Base-by-base conservation (phyloP, 2,888 invertebrate species). In the Julus scandinavius region DNA sequence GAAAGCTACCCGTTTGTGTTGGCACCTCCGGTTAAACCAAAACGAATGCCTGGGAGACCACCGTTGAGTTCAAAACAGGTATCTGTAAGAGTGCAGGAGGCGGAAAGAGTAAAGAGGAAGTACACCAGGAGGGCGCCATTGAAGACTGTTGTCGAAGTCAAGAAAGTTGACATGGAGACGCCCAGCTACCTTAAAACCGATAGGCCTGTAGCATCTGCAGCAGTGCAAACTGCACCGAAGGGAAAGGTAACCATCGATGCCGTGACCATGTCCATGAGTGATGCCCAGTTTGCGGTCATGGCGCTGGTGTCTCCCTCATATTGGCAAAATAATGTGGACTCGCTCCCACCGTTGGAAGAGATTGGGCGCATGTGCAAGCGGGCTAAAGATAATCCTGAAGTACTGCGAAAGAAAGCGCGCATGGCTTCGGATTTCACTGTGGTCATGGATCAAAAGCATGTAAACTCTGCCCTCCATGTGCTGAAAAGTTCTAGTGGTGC, bases 281-380 rank as follows among this genome's bases (percentile, higher is more conserved):
- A 87, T 29, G 87, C 87, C 40, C 17, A 50, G 9, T 87, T 87
- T 49, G 87, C 87, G 40, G 54, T 45, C 45, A 45, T 45, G 1
- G 87, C 58, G 40, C 38, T 54, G 40, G 20, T 54, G 7, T 38
- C 50, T 5, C 0, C 5, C 17, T 50, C 58, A 9, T 40, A 13
- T 54, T 38, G 20, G 58, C 17, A 13, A 2, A 54, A 87, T 17
- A 11, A n/a, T 13, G 45, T 7, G 86, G 54, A 2, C 17, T 50
- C 50, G 1, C 40, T 87, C 38, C 15, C 87, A 6, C 40, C 87
- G 29, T n/a, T 40, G 50, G 50, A 50, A 15, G 87, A 87, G 17
- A 87, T 87, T 38, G 58, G 40, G 0, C 49, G 50, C 50, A 54
- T 58, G 41, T 85, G n/a, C 17, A 41, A 41, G 49, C 45, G 0